phyloP scores from a whole-genome alignment of 2,113 vertebrate genomes.

The Ictalurus punctatus region DNA sequence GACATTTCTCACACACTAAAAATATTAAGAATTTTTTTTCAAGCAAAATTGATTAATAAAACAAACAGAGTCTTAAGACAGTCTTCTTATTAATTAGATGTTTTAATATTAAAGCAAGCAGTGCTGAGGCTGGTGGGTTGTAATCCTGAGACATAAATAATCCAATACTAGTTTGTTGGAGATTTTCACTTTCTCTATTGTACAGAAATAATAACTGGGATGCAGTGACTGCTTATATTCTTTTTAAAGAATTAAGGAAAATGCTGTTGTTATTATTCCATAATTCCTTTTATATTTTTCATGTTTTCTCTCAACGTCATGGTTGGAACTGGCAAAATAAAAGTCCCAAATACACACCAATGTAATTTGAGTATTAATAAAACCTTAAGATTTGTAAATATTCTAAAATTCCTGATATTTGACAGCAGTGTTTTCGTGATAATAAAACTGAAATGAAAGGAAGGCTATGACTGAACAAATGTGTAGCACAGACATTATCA shows the following conservation, averaged over 20 bases:
- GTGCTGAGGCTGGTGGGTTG: not conserved
- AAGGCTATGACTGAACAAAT: not conserved
- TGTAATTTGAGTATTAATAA: not conserved
- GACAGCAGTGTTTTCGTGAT: not conserved
- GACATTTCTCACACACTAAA: not conserved
- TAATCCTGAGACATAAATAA: not conserved
- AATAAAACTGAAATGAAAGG: not conserved
- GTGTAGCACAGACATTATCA: not conserved
- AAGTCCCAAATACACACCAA: not conserved
- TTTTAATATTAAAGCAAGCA: not conserved
- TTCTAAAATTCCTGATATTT: not conserved
- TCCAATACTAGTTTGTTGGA: not conserved
- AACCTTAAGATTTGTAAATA: not conserved
- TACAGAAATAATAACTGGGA: not conserved
- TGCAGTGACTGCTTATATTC: not conserved
- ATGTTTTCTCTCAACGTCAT: not conserved
- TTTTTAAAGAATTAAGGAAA: not conserved
- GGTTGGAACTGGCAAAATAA: not conserved
- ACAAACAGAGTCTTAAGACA: not conserved
- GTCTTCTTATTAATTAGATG: not conserved
- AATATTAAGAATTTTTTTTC: not conserved
- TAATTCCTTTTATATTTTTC: not conserved
- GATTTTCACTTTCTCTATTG: not conserved
- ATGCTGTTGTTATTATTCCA: not conserved
- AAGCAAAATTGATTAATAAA: not conserved